phyloP scores from a whole-genome alignment of 2,797 vertebrate genomes.

The Gadopsis bispinosus region DNA sequence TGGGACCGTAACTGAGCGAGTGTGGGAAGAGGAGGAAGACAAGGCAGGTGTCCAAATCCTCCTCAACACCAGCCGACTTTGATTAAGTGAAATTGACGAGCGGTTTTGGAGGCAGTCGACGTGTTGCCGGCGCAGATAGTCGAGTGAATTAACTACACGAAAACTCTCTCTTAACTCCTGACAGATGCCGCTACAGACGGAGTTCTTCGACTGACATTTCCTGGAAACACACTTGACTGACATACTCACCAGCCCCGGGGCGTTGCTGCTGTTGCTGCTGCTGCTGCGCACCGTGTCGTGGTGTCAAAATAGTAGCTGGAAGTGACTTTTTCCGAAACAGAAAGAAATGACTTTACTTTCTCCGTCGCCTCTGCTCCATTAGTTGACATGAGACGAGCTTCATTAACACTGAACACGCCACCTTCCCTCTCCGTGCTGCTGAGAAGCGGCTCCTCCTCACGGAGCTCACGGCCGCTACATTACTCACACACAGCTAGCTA shows the following conservation, averaged over 20 bases:
- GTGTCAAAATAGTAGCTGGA: neutral
- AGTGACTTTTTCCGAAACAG: neutral
- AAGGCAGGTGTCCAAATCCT: slow-evolving; percentile 37
- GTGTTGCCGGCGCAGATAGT: neutral
- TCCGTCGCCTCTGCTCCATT: slow-evolving; percentile 51
- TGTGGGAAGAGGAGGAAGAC: slow-evolving; percentile 3
- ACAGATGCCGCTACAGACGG: slow-evolving; percentile 57
- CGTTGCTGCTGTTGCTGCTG: slow-evolving; percentile 54
- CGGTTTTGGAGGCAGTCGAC: too few relatives aligned
- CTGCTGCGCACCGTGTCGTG: slow-evolving; percentile 29
- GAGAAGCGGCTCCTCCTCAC: slow-evolving; percentile 69
- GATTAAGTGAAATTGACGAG: neutral
- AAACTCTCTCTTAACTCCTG: slow-evolving; percentile 32
- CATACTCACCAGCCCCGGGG: slow-evolving; percentile 73
- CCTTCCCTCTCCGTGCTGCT: slow-evolving; percentile 41
- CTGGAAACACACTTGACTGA: slow-evolving; percentile 60
- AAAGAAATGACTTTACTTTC: slow-evolving; percentile 20
- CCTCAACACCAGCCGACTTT: neutral
- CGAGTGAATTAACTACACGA: neutral
- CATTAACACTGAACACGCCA: slow-evolving; percentile 20
- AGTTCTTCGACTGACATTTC: slow-evolving; percentile 67
- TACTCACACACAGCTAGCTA: neutral
- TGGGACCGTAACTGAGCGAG: slow-evolving; percentile 10
- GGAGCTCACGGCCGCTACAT: slow-evolving; percentile 1
- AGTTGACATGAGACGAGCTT: slow-evolving; percentile 50